Evolutionary conservation across 2,888 invertebrate species (phyloP).

Genomic region (Heliconius erato): DNA sequence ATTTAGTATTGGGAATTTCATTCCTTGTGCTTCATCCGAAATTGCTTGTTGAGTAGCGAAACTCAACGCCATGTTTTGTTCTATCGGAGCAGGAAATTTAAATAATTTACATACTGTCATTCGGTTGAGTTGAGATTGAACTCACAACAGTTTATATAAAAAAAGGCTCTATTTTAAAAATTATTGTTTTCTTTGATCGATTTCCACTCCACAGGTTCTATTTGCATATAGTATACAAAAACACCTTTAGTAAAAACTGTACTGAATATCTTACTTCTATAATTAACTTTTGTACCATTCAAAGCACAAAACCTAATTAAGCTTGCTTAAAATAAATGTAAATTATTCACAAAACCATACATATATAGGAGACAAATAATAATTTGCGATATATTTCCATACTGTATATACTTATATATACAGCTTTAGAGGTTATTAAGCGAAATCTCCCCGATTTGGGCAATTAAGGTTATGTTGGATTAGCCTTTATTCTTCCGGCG

Average conservation of each 20-base stretch:
- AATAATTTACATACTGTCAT: not conserved
- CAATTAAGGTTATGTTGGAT: constrained; percentile 33
- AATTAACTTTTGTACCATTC: not conserved
- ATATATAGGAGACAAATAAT: not conserved
- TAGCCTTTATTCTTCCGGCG: constrained; percentile 27
- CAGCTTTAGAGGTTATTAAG: constrained; percentile 2
- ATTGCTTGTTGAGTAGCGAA: not conserved
- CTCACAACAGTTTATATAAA: not conserved
- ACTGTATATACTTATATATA: not conserved
- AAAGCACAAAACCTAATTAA: not conserved
- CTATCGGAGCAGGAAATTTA: not conserved
- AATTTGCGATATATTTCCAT: not conserved
- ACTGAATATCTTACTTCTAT: no score
- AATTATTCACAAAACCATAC: not conserved
- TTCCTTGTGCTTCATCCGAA: no score
- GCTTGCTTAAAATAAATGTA: not conserved
- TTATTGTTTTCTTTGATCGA: no score
- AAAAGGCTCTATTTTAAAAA: not conserved
- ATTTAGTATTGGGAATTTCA: no score
- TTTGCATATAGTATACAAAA: no score
- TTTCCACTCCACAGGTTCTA: not conserved
- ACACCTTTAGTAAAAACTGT: no score
- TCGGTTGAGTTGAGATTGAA: not conserved
- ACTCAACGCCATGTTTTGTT: not conserved
- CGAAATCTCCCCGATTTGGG: constrained; percentile 15